Evolutionary conservation across 2,113 vertebrate genomes (phyloP).

Genomic region (Colossoma macropomum): DNA sequence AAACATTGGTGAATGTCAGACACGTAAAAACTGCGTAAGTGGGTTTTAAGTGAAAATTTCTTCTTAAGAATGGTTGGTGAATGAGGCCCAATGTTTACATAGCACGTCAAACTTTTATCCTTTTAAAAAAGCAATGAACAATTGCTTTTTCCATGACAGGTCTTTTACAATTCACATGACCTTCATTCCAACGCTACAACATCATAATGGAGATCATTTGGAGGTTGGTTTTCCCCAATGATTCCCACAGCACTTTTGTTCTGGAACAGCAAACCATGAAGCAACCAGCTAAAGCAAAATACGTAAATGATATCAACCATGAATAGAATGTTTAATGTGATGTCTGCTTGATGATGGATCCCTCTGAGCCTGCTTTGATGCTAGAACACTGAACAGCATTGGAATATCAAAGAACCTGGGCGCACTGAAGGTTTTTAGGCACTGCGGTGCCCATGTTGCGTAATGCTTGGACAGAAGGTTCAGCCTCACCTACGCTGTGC

Average conservation of each 20-base stretch:
- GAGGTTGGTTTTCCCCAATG: too few species aligned
- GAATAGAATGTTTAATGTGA: neutral
- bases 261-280: too few species aligned
- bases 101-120: too few species aligned
- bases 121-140: too few species aligned
- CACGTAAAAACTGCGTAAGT: too few species aligned
- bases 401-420: constrained; percentile 13
- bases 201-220: too few species aligned
- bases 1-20: too few species aligned
- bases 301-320: neutral
- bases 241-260: neutral
- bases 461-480: constrained; percentile 18
- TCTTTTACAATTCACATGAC: constrained; percentile 4
- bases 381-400: neutral
- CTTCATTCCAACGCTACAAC: neutral
- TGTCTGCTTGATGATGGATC: neutral
- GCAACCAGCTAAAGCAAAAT: constrained; percentile 12
- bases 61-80: too few species aligned
- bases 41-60: too few species aligned
- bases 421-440: neutral
- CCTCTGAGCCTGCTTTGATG: neutral
- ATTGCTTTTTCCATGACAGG: too few species aligned
- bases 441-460: constrained; percentile 8
- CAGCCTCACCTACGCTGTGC: constrained; percentile 16
- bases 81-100: too few species aligned